Evolutionary conservation across 2,888 invertebrate genomes (phyloP).

Genomic region (Tiphia femorata): DNA sequence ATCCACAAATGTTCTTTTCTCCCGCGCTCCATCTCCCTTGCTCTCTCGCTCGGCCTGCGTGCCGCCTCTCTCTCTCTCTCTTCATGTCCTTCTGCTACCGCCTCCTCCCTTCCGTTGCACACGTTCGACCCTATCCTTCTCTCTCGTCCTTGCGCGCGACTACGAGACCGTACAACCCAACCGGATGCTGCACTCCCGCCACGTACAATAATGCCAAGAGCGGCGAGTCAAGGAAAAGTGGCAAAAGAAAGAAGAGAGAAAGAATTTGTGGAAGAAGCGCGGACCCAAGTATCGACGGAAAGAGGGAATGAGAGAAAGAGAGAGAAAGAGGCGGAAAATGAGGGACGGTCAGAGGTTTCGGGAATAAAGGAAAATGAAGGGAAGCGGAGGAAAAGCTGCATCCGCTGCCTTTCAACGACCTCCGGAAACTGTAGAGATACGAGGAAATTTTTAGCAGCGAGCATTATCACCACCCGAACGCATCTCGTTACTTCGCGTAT

Average conservation of each 20-base stretch:
- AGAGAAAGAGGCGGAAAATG: no score
- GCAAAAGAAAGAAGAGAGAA: no score
- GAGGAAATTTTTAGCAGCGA: no score
- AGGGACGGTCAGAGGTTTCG: conserved; percentile 5
- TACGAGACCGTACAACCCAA: conserved; percentile 28
- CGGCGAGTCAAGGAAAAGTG: no score
- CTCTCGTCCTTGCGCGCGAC: conserved; percentile 5
- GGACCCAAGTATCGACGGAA: no score
- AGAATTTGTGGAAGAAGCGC: no score
- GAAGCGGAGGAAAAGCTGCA: conserved; percentile 37
- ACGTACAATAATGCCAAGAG: no score
- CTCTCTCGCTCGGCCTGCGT: conserved; percentile 16
- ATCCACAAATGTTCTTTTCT: conserved; percentile 47
- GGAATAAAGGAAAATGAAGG: not conserved
- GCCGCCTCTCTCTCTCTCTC: not conserved
- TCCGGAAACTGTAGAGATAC: no score
- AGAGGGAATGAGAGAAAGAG: conserved; percentile 20
- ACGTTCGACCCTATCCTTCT: not conserved
- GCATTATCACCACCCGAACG: no score
- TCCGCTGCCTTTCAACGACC: conserved; percentile 33
- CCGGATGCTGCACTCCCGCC: conserved; percentile 18
- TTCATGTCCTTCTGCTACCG: not conserved
- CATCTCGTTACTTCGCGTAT: no score
- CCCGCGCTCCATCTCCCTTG: conserved; percentile 27
- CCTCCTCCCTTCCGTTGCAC: not conserved